Evolutionary conservation across 2,113 vertebrate species (phyloP).

Genomic region (Cinclus mexicanus): DNA sequence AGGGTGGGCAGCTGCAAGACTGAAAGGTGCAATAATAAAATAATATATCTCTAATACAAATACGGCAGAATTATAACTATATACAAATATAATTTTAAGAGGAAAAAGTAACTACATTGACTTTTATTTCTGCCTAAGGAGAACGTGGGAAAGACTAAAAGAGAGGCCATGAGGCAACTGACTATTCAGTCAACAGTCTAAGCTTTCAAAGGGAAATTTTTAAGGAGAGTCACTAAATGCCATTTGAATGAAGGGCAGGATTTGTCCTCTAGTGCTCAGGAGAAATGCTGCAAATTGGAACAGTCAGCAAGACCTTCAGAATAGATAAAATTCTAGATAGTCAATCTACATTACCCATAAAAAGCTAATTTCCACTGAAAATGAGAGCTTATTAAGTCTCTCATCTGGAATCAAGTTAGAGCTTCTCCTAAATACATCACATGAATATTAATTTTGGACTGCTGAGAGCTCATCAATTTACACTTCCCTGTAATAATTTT

Average conservation of each 20-base stretch:
- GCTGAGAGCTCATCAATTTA: conserved; percentile 27
- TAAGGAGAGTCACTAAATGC: neutral
- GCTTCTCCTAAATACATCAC: conserved; percentile 21
- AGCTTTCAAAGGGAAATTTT: neutral
- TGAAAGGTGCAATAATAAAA: neutral
- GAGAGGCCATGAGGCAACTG: neutral
- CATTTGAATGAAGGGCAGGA: neutral
- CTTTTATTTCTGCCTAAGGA: neutral
- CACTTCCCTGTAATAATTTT: conserved; percentile 30
- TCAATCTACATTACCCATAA: conserved; percentile 1
- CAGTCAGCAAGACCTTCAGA: conserved; percentile 20
- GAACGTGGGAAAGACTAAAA: neutral
- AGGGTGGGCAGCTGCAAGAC: neutral
- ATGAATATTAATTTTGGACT: conserved; percentile 59
- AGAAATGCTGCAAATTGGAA: neutral
- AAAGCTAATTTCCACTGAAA: neutral
- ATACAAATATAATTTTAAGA: neutral
- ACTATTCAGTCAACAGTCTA: neutral
- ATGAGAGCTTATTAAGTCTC: neutral
- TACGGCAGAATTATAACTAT: neutral
- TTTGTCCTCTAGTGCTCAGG: neutral
- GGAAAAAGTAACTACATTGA: neutral
- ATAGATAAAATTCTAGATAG: neutral
- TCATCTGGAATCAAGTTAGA: neutral
- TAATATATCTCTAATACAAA: too few relatives aligned